These are phyloP conservation scores for Chelmon rostratus DNA, from an alignment of 2,797 vertebrate species.

Conservation along the genomic window DNA sequence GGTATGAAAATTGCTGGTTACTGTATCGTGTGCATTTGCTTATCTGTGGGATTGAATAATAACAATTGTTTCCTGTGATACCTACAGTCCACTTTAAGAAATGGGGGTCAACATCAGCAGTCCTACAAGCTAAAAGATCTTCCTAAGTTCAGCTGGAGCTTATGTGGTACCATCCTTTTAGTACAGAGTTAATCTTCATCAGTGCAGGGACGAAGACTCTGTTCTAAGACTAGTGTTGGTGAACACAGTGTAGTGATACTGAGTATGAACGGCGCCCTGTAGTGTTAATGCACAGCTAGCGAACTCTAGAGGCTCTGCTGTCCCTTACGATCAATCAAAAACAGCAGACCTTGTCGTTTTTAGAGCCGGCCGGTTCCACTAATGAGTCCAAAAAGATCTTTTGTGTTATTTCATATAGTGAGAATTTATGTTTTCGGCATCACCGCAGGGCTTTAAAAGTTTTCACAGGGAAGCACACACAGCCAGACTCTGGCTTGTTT, in stretches of 20 bases:
- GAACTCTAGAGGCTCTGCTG: neutral
- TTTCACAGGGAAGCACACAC: slow-evolving; percentile 1
- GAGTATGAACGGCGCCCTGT: no score
- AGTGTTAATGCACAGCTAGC: neutral
- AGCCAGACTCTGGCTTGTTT: slow-evolving; percentile 6
- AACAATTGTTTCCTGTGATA: no score
- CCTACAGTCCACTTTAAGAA: neutral
- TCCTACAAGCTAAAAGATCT: neutral
- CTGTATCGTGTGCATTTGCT: no score
- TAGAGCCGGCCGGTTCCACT: neutral
- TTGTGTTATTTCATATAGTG: neutral
- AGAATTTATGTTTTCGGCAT: neutral
- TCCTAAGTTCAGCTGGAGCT: no score
- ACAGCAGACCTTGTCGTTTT: neutral
- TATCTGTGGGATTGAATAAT: no score
- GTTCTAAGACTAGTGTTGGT: no score
- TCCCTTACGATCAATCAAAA: neutral
- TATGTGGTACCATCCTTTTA: neutral
- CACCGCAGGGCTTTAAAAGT: neutral
- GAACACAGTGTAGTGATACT: no score
- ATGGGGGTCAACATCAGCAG: neutral
- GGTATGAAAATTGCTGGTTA: no score
- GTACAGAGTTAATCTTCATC: no score
- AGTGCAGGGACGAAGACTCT: no score
- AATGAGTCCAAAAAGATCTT: neutral